A percentile compares a stretch with the other conserved stretches of the same genome.
Conservation (phyloP, 2,113 vertebrate species). For the Corapipo altera region DNA sequence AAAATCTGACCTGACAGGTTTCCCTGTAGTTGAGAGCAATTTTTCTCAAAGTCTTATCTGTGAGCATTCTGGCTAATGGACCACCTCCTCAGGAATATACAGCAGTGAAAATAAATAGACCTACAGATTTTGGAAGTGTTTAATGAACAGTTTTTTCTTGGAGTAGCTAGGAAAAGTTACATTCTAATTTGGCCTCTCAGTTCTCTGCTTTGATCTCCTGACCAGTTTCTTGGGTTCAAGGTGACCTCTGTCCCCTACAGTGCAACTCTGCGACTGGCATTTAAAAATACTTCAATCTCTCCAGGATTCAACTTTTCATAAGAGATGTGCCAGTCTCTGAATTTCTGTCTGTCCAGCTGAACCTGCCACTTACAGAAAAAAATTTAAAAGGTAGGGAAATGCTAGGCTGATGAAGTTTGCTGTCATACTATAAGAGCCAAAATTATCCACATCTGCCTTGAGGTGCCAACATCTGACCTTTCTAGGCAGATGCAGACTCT, state of each 20-base stretch:
- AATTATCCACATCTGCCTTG: background rate
- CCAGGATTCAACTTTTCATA: background rate
- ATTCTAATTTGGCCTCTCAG: background rate
- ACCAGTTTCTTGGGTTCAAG: background rate
- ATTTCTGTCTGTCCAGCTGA: background rate
- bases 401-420: background rate
- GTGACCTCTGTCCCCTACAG: background rate
- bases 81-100: accelerated
- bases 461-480: background rate
- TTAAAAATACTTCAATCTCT: background rate
- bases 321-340: background rate
- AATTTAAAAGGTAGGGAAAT: background rate
- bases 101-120: background rate
- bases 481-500: background rate
- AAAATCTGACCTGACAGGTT: background rate
- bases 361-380: background rate
- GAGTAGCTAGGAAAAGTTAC: background rate
- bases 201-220: background rate
- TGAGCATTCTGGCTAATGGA: background rate
- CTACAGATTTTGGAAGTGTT: background rate
- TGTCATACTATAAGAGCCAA: background rate
- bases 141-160: background rate
- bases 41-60: background rate
- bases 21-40: background rate
- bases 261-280: background rate